phyloP scores from a whole-genome alignment of 2,113 vertebrate genomes.

The Vimba vimba region DNA sequence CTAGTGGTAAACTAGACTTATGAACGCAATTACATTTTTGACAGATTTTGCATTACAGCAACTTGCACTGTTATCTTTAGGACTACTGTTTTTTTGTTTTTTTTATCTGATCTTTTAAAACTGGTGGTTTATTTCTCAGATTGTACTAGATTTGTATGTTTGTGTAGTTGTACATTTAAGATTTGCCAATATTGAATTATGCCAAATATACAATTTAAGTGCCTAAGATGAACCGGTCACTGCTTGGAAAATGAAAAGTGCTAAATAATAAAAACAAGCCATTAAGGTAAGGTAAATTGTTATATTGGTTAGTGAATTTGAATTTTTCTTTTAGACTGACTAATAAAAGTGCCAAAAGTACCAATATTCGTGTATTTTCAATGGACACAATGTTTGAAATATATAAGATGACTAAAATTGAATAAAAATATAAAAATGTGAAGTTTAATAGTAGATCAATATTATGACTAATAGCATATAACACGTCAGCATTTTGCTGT shows the following conservation, averaged over 20 bases:
- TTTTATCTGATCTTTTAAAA: slow-evolving; percentile 3
- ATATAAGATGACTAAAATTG: not conserved
- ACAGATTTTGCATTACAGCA: not conserved
- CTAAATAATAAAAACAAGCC: not conserved
- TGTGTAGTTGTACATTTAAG: not conserved
- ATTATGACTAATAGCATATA: not conserved
- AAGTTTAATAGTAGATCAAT: not conserved
- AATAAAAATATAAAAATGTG: not conserved
- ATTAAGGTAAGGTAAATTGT: not conserved
- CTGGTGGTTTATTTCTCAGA: not conserved
- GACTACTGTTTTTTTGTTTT: not conserved
- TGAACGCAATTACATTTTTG: not conserved
- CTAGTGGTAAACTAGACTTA: not conserved
- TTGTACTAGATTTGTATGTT: not conserved
- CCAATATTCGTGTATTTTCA: not conserved
- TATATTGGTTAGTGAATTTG: not conserved
- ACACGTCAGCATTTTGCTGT: not conserved
- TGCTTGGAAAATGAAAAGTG: not conserved
- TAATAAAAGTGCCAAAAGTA: not conserved
- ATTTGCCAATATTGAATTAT: not conserved
- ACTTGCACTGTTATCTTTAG: not conserved
- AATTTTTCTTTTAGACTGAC: not conserved
- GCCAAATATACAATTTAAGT: not conserved
- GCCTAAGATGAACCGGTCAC: not conserved
- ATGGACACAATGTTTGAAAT: not conserved